Conservation (phyloP, 2,113 vertebrate genomes). For the Puntigrus tetrazona region DNA sequence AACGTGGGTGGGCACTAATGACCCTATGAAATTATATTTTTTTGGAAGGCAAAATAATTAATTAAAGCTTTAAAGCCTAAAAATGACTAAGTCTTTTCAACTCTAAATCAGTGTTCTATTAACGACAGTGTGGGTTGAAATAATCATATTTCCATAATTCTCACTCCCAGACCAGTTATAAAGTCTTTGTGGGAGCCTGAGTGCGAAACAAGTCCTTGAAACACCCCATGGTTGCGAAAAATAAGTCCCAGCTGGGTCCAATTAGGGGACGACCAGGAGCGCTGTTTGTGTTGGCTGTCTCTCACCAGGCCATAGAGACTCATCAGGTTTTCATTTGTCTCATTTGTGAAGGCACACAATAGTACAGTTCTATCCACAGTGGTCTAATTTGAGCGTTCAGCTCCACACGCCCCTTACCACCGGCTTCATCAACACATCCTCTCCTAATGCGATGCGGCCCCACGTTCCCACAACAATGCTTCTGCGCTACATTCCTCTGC, state of each 20-base stretch:
- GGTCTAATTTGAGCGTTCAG: slow-evolving; percentile 42
- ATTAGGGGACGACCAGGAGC: slow-evolving; percentile 53
- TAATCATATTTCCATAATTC: slow-evolving; percentile 63
- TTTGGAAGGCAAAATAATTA: too few species aligned
- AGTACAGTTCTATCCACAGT: slow-evolving; percentile 20
- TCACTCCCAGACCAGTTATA: slow-evolving; percentile 57
- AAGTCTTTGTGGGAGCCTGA: slow-evolving; percentile 27
- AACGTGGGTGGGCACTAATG: too few species aligned
- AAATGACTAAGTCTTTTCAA: background rate
- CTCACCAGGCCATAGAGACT: slow-evolving; percentile 48
- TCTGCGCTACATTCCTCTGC: background rate
- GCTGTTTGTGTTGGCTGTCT: slow-evolving; percentile 49
- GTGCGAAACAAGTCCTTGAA: slow-evolving; percentile 44
- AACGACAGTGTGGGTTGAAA: background rate
- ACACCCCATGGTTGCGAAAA: slow-evolving; percentile 55
- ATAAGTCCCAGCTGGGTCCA: slow-evolving; percentile 57
- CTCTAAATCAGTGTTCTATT: background rate
- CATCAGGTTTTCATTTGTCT: slow-evolving; percentile 55
- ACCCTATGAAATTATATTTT: too few species aligned
- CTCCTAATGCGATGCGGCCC: background rate
- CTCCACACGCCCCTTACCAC: slow-evolving; percentile 4
- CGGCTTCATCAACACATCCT: background rate
- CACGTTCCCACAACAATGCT: slow-evolving; percentile 1
- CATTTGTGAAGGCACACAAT: slow-evolving; percentile 51
- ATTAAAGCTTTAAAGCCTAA: background rate